Percentiles rank a stretch among this genome's conserved stretches.
Conservation (phyloP, 2,113 vertebrate species). For the Nansenia antarctica region DNA sequence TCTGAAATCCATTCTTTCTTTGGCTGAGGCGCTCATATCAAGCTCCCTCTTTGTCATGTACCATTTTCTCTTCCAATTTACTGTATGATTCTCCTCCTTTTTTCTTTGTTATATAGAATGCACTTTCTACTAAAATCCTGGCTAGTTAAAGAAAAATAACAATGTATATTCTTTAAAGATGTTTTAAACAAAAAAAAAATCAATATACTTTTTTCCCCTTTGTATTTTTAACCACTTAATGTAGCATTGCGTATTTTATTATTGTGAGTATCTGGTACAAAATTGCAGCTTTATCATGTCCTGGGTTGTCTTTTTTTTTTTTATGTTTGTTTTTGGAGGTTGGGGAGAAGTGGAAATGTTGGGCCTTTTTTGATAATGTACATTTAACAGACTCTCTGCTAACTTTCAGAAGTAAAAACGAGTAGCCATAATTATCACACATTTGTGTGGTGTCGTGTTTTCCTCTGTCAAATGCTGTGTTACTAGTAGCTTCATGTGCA, state of each 20-base stretch:
- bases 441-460: constrained; percentile 21
- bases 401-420: constrained; percentile 79
- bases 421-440: constrained; percentile 68
- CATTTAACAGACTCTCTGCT: constrained; percentile 83
- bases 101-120: constrained; percentile 81
- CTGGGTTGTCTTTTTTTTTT: constrained; percentile 56
- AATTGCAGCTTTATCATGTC: constrained; percentile 75
- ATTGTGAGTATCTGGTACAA: constrained; percentile 83
- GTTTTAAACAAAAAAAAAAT: constrained; percentile 66
- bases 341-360: constrained; percentile 66
- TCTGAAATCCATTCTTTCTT: constrained; percentile 23
- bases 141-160: constrained; percentile 75
- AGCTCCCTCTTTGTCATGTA: constrained; percentile 15
- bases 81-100: constrained; percentile 69
- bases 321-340: constrained; percentile 55
- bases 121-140: constrained; percentile 83
- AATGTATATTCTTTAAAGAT: constrained; percentile 79
- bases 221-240: constrained; percentile 87
- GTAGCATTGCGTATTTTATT: constrained; percentile 86
- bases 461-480: background rate
- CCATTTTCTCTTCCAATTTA: constrained; percentile 33
- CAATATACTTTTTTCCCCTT: constrained; percentile 74
- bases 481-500: background rate
- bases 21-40: constrained; percentile 11
- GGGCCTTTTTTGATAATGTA: constrained; percentile 86